phyloP scores from a whole-genome alignment of 2,888 invertebrate genomes.

The Apoderus coryli region DNA sequence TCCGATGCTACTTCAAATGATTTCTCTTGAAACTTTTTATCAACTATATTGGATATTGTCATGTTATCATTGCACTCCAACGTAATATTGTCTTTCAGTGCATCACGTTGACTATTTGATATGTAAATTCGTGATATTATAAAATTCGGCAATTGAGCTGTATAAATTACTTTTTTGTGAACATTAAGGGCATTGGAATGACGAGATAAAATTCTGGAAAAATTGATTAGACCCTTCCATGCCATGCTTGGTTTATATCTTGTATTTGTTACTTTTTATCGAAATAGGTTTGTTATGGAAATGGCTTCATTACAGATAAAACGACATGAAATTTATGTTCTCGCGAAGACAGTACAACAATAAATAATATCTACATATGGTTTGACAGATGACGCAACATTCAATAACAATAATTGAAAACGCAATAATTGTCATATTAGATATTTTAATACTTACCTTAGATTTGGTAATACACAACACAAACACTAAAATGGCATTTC shows the following conservation, averaged over 20 bases:
- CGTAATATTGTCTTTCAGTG: too few species aligned
- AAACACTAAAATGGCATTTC: background rate
- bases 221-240: background rate
- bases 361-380: too few species aligned
- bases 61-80: too few species aligned
- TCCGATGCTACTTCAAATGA: constrained; percentile 9
- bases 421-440: too few species aligned
- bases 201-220: background rate
- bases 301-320: background rate
- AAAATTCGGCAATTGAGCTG: background rate
- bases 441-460: too few species aligned
- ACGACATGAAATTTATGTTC: constrained; percentile 3
- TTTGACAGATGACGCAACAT: too few species aligned
- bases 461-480: background rate
- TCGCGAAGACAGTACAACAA: too few species aligned
- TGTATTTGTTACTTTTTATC: background rate
- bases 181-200: background rate
- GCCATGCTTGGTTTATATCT: constrained; percentile 5
- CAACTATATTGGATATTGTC: constrained; percentile 9
- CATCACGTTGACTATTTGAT: too few species aligned
- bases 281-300: background rate
- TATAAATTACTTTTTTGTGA: background rate
- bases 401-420: too few species aligned
- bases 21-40: constrained; percentile 13
- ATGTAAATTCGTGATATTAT: too few species aligned